A percentile compares a stretch with the other conserved stretches of the same genome.
These are phyloP conservation scores for Drosophila takahashii DNA, from an alignment of 1,140 invertebrate species.

Conservation along the genomic window DNA sequence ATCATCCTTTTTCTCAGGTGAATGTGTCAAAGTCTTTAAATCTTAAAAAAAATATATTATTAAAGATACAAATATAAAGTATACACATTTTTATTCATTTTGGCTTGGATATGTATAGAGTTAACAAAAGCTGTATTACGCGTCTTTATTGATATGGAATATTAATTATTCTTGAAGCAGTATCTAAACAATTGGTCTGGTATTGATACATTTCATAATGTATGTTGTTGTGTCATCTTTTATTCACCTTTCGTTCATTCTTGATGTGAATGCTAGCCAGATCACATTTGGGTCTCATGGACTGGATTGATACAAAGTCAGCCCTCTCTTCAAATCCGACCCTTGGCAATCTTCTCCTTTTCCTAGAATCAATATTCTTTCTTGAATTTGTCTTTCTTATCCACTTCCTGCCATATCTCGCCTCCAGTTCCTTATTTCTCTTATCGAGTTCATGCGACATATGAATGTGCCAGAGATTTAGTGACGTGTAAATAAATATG, in stretches of 20 bases:
- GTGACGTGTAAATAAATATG: background rate
- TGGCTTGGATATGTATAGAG: too few species aligned
- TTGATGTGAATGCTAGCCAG: constrained; percentile 1
- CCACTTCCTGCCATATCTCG: background rate
- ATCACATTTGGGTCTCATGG: background rate
- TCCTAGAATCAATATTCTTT: background rate
- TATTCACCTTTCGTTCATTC: background rate
- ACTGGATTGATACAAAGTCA: background rate
- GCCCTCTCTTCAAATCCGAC: background rate
- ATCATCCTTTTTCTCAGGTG: background rate
- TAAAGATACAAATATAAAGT: background rate
- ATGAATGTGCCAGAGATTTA: background rate
- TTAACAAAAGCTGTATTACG: too few species aligned
- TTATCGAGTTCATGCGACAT: background rate
- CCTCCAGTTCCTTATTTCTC: background rate
- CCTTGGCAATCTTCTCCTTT: background rate
- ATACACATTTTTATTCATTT: too few species aligned
- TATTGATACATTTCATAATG: too few species aligned
- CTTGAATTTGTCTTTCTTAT: background rate
- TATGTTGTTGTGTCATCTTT: too few species aligned
- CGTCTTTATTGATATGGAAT: too few species aligned
- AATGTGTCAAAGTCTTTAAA: background rate
- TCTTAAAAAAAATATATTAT: background rate
- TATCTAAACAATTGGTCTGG: too few species aligned
- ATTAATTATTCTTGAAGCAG: too few species aligned